A percentile compares a stretch with the other conserved stretches of the same genome.
Evolutionary conservation across 1,140 invertebrate species (phyloP).

Genomic region (Trachymyrmex septentrionalis): DNA sequence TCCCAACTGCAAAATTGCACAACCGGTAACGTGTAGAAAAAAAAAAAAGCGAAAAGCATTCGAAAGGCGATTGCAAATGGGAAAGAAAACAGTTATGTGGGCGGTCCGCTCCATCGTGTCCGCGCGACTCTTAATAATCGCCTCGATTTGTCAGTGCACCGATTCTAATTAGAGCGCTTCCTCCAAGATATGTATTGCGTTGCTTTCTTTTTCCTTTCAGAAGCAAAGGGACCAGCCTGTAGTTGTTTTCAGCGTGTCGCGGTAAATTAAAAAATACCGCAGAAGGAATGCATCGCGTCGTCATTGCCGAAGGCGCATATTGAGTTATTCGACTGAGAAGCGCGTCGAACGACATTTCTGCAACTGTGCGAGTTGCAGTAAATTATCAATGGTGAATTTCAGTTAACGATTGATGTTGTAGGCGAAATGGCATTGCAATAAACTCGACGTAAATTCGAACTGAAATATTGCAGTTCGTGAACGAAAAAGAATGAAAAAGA

Average conservation of each 20-base stretch:
- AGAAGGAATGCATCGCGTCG: not conserved
- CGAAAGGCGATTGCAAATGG: slow-evolving; percentile 39
- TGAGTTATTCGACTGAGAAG: slow-evolving; percentile 33
- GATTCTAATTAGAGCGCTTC: slow-evolving; percentile 69
- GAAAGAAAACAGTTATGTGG: slow-evolving; percentile 66
- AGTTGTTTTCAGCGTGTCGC: slow-evolving; percentile 1
- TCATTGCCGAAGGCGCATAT: slow-evolving; percentile 39
- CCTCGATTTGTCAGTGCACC: slow-evolving; percentile 67
- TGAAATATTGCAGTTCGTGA: not conserved
- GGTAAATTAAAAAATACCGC: slow-evolving; percentile 58
- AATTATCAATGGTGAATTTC: slow-evolving; percentile 22
- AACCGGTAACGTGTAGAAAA: slow-evolving; percentile 28
- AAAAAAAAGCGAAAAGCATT: slow-evolving; percentile 44
- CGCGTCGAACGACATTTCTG: slow-evolving; percentile 16
- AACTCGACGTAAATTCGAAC: not conserved
- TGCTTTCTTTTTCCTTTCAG: not conserved
- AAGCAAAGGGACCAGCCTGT: not conserved
- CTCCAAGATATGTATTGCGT: slow-evolving; percentile 20
- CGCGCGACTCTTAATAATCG: slow-evolving; percentile 72
- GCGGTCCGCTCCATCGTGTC: slow-evolving; percentile 60
- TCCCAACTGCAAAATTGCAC: slow-evolving; percentile 36
- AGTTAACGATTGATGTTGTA: slow-evolving; percentile 5
- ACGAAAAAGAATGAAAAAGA: not conserved
- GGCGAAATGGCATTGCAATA: not conserved
- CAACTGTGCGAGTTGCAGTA: not conserved